Conservation (phyloP, 1,140 invertebrate species). For the Drosophila lacertosa region DNA sequence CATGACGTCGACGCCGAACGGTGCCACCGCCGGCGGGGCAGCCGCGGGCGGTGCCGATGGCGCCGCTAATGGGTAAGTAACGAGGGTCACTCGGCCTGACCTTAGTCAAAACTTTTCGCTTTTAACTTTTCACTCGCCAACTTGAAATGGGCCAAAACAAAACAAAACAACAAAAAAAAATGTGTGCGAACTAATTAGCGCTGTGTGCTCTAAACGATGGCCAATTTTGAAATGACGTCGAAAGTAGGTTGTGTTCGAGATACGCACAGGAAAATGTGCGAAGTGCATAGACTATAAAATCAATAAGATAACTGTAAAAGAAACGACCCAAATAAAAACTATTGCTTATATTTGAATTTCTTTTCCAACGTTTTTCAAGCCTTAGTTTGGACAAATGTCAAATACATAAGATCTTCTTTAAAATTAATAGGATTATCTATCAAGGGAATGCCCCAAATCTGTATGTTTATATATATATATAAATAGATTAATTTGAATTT, state of each 20-base stretch:
- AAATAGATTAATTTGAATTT: too few relatives aligned
- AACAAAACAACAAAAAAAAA: too few relatives aligned
- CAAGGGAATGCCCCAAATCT: too few relatives aligned
- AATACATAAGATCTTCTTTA: conserved; percentile 2
- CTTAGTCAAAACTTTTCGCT: conserved; percentile 46
- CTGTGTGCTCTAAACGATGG: neutral
- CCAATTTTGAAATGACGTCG: neutral
- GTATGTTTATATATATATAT: too few relatives aligned
- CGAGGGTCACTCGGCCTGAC: conserved; percentile 13
- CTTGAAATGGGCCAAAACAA: neutral
- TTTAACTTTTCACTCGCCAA: conserved; percentile 30
- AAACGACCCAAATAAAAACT: too few relatives aligned
- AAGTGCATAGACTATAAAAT: too few relatives aligned
- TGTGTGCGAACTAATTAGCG: conserved; percentile 3
- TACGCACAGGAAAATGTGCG: too few relatives aligned
- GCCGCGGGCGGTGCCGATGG: conserved; percentile 37
- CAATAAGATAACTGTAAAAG: too few relatives aligned
- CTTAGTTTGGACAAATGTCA: neutral
- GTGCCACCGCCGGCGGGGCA: conserved; percentile 12
- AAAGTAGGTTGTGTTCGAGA: too few relatives aligned
- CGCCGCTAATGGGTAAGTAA: conserved; percentile 72
- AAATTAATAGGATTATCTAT: too few relatives aligned
- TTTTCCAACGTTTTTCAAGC: too few relatives aligned
- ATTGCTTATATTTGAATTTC: too few relatives aligned
- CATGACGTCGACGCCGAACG: conserved; percentile 65